A percentile compares a stretch with the other conserved stretches of the same genome.
phyloP scores from a whole-genome alignment of 2,113 vertebrate species.

The Cichladusa arquata region DNA sequence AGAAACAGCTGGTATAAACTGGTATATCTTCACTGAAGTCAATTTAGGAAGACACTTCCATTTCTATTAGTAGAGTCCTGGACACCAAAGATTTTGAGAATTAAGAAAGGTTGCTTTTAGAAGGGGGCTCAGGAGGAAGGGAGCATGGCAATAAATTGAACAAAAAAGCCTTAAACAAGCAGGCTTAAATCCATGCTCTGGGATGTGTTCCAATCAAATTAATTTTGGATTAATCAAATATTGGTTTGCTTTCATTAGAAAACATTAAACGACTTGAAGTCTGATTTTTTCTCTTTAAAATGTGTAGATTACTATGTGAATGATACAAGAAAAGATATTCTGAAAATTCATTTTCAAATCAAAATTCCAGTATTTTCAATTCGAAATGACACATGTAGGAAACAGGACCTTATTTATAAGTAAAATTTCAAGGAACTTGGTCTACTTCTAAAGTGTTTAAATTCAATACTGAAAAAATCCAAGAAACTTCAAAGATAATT shows the following conservation, averaged over 20 bases:
- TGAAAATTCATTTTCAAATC: neutral
- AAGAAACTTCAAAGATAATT: neutral
- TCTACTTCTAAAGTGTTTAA: neutral
- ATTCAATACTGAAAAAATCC: neutral
- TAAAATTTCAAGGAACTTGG: neutral
- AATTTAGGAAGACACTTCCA: neutral
- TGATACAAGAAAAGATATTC: neutral
- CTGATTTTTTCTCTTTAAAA: neutral
- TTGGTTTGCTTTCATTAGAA: neutral
- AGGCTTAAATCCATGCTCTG: neutral
- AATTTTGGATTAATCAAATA: neutral
- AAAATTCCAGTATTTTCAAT: neutral
- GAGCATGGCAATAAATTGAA: neutral
- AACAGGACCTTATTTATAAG: neutral
- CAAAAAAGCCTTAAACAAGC: neutral
- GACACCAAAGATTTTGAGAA: neutral
- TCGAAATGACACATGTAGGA: neutral
- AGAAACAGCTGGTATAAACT: neutral
- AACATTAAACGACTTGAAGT: neutral
- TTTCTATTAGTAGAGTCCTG: neutral
- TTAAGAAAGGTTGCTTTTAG: neutral
- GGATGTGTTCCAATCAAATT: neutral
- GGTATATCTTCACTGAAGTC: neutral
- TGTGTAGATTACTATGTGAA: rapidly evolving
- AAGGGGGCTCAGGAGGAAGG: neutral